Evolutionary conservation across 1,140 invertebrate genomes (phyloP).

Genomic region (Scaptomyza hsui): DNA sequence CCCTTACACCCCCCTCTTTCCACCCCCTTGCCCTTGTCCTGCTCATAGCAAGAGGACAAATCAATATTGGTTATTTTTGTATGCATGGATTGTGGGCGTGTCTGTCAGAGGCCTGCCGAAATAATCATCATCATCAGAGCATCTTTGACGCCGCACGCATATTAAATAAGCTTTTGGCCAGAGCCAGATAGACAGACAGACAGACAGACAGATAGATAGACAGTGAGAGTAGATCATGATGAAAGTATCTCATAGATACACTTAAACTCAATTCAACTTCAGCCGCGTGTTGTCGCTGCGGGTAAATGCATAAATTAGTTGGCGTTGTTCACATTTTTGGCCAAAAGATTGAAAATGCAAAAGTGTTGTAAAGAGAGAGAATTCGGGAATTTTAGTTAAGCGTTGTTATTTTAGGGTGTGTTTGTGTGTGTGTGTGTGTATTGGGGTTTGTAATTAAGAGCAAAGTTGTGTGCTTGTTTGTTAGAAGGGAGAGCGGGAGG

Average conservation of each 20-base stretch:
- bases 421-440: neutral
- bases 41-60: constrained; percentile 45
- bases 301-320: constrained; percentile 48
- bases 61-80: constrained; percentile 82
- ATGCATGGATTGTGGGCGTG: constrained; percentile 76
- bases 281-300: neutral
- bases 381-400: constrained; percentile 23
- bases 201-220: constrained; percentile 35
- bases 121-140: constrained; percentile 81
- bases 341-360: constrained; percentile 20
- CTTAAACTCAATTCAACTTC: constrained; percentile 4
- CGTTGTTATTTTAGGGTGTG: neutral
- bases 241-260: constrained; percentile 68
- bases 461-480: constrained; percentile 23
- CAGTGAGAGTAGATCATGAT: constrained; percentile 17
- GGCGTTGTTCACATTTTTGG: constrained; percentile 26
- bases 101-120: constrained; percentile 54
- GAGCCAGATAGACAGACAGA: constrained; percentile 8
- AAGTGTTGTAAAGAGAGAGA: constrained; percentile 11
- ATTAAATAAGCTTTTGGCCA: constrained; percentile 72
- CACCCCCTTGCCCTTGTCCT: constrained; percentile 2
- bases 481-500: neutral
- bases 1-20: neutral
- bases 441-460: constrained; percentile 35
- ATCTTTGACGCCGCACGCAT: constrained; percentile 80